These are phyloP conservation scores for Cinclus cinclus DNA, from an alignment of 2,113 vertebrate species.

Conservation along the genomic window DNA sequence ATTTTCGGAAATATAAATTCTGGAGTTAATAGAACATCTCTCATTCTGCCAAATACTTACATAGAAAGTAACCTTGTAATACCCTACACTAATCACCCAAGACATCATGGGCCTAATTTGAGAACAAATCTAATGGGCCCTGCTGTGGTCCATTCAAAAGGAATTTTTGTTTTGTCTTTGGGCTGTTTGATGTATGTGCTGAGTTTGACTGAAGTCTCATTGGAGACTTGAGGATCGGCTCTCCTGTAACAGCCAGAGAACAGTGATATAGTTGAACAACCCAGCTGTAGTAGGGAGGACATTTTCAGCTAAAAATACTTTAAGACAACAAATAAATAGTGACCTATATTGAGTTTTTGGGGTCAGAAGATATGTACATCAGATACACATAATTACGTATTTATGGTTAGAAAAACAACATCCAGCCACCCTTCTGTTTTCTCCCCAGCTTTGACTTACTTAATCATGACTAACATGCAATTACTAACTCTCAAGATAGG, in stretches of 20 bases:
- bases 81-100: neutral
- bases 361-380: neutral
- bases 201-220: neutral
- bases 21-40: neutral
- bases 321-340: neutral
- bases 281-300: neutral
- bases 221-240: accelerated
- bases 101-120: neutral
- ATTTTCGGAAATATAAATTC: neutral
- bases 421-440: neutral
- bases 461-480: neutral
- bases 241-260: neutral
- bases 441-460: neutral
- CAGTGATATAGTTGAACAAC: neutral
- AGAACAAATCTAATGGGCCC: neutral
- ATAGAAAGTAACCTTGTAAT: neutral
- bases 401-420: neutral
- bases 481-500: neutral
- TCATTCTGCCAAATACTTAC: neutral
- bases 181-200: neutral
- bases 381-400: neutral
- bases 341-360: neutral
- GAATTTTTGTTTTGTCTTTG: neutral
- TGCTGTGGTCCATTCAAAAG: neutral
- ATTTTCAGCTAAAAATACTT: neutral